Evolutionary conservation across 2,888 invertebrate genomes (phyloP), one percentile per base, ranked within the genome.

Genomic region (Macrophya alboannulata): DNA sequence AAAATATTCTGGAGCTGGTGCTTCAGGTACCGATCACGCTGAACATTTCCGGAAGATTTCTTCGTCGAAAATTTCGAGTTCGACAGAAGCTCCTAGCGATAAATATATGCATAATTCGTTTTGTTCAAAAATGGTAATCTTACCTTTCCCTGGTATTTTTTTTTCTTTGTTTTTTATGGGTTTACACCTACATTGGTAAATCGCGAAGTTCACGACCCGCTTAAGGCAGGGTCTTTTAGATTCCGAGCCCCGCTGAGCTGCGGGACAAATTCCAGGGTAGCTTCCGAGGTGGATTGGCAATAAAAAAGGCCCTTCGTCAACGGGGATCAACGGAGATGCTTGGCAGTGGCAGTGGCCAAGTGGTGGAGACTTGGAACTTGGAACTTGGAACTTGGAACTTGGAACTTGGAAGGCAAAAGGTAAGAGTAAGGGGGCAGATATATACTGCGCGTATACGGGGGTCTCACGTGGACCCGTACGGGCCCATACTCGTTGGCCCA

Each of bases 401-500:
- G 31, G 3, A 74, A 45, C 21, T 45, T 45, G 43, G 43, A 43
- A 43, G 25, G 68, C 68, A 68, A 68, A 74, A 74, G 43, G 45
- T 10, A 74, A 74, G 72, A 74, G 43, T 74, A 74, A 74, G 72
- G 45, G 72, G 43, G n/a, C 72, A 45, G 31, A 31, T 43, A 25
- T 43, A 25, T 48, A 65, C 68, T 9, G 43, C 25, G 62, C 68
- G 25, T 71, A 62, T 48, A 45, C 71, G 68, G 83, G 74, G 83
- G 71, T 48, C 83, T 71, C 51, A n/a, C 40, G 2, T 83, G 45
- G 62, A 15, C 21, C 77, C 77, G 51, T 55, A 55, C 77, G 77
- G 17, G 72, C 83, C 83, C 88, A 90, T 90, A 91, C 91, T 89
- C 88, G 91, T 91, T 90, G 92, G 91, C 90, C 91, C 91, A 91